Base-by-base conservation (phyloP, 2,113 vertebrate genomes). In the Prunella himalayana region DNA sequence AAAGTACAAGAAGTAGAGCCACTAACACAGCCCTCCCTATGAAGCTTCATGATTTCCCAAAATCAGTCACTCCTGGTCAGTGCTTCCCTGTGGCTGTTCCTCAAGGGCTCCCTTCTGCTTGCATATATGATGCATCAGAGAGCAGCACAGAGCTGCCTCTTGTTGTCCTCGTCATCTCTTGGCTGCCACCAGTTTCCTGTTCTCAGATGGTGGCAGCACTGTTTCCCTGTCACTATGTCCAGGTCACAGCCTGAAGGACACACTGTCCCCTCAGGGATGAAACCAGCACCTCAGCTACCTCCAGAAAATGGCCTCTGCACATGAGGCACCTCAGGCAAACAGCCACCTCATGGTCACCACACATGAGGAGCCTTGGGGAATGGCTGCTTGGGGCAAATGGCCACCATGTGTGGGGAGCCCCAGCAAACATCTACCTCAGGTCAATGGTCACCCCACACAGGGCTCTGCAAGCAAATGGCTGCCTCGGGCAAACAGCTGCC, bases 371-470 rank as follows among this genome's bases (percentile, higher is more conserved):
- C 50, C 44, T 69, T 20, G 7, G 15, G 57, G 68, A 85, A 37
- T 0, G 0, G 42, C 22, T 15, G 5, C 7, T 22, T 20, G 5
- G 1, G 31, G 22, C 18, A 54, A 54, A 79, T 1, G 13, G 31
- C 35, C 22, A 39, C 37, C 30, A 41, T 2, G 8, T 1, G 7
- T 2, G 4, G 18, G 44, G 56, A 86, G 42, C 10, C 31, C 27
- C 42, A 44, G 49, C 7, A 53, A 57, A 27, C 4, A 22, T 2
- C 37, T 53, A 47, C 13, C 45, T 39, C 14, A 1, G 11, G 42
- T 9, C 75, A 60, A 11, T 14, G 18, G 53, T 22, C 44, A 45
- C 44, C 49, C 50, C 35, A 13, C 19, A 13, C 0, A 0, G 5
- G 22, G 41, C 39, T 45, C 59, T 53, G 27, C 37, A 24, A 51